phyloP scores from a whole-genome alignment of 2,797 vertebrate genomes.

The Notoglanidium macrostoma region DNA sequence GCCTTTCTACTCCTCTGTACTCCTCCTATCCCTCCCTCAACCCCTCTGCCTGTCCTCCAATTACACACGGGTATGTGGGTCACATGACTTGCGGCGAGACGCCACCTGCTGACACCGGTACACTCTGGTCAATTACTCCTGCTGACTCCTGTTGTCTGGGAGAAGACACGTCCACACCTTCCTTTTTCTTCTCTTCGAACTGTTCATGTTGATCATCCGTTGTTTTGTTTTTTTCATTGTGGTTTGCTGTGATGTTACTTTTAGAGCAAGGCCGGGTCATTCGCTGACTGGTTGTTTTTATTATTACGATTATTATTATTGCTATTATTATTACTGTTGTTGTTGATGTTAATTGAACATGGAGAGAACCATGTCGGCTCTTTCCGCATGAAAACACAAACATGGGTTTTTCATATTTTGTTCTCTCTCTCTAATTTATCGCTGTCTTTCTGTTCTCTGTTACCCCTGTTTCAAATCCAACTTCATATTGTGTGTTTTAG shows the following conservation, averaged over 20 bases:
- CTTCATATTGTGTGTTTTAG: constrained; percentile 80
- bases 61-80: constrained; percentile 70
- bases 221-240: neutral
- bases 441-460: constrained; percentile 66
- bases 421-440: constrained; percentile 30
- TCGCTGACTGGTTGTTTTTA: neutral
- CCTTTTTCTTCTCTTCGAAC: constrained; percentile 33
- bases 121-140: constrained; percentile 29
- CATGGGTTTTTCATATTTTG: constrained; percentile 8
- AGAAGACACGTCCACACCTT: constrained; percentile 60
- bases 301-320: neutral
- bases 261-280: neutral
- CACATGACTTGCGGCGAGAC: constrained; percentile 61
- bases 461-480: constrained; percentile 59
- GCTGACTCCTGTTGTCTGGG: constrained; percentile 29
- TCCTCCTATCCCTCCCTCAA: constrained; percentile 52
- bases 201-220: neutral
- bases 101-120: constrained; percentile 68
- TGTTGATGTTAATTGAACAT: constrained; percentile 16
- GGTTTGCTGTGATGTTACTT: constrained; percentile 14
- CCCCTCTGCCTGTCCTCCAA: constrained; percentile 66
- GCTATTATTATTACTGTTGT: neutral
- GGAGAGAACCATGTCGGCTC: constrained; percentile 25
- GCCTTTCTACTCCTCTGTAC: constrained; percentile 57
- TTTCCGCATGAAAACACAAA: neutral